Base-by-base conservation (phyloP, 64 coral and sea anemone species). In the Acropora yongei region DNA sequence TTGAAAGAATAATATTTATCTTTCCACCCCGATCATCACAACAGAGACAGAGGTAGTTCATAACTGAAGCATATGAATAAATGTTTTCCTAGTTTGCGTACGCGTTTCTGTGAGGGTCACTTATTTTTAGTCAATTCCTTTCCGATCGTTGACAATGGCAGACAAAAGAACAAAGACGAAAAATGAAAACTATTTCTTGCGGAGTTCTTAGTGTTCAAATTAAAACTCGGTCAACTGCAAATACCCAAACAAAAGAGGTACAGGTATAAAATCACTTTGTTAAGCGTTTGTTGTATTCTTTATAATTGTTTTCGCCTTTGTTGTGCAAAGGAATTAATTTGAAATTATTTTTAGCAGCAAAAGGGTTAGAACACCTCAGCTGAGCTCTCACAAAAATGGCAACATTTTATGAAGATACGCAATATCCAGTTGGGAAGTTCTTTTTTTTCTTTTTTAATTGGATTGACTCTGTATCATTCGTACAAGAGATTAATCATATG, bases 201-300 rank as follows among this genome's bases (percentile, higher is more conserved):
- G 17, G 2, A 71, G 65, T 85, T 85, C 69, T 85, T 85, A 72
- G 44, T 69, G 82, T 30, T 85, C 65, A 85, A 85, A 85, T 85
- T 85, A 85, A 85, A 85, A 85, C 63, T 72, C 82, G 63, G 82
- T 85, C 63, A 85, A 85, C 82, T 85, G 82, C 42, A 85, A 85
- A 85, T 85, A 71, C 82, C 8, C 20, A 44, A 47, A 45, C 41
- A 68, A 85, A 85, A 39, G 82, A 44, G 68, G 61, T 44, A 41
- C 49, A 85, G 72, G 17, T 44, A 4, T 85, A 48, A 85, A 57
- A 71, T 49, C 82, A 85, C 11, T 85, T 69, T 72, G 17, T 58
- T 68, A 49, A 85, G 65, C 46, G 46, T 42, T 85, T 85, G 66
- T 85, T 49, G 47, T 47, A 16, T 72, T 65, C 65, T 49, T 67